A percentile compares a stretch with the other conserved stretches of the same genome.
Conservation (phyloP, 2,113 vertebrate genomes). For the Clarias batrachus region DNA sequence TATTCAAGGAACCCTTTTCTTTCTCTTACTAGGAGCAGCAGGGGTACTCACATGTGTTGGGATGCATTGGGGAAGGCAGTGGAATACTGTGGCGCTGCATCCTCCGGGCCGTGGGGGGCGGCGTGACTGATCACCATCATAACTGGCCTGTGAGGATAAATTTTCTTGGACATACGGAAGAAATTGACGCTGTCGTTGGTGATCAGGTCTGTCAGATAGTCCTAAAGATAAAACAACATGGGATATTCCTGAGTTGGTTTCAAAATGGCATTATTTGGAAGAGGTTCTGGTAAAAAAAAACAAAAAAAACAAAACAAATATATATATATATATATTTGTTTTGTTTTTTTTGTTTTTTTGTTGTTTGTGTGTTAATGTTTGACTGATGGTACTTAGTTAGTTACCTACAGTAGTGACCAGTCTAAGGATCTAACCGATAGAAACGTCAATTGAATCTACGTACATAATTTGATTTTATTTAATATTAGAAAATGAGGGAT, state of each 20-base stretch:
- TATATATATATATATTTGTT: not conserved
- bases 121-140: conserved; percentile 95
- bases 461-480: too few species aligned
- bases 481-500: too few species aligned
- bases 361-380: too few species aligned
- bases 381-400: too few species aligned
- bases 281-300: too few species aligned
- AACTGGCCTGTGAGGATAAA: conserved; percentile 90
- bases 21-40: not conserved
- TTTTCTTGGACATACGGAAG: conserved; percentile 90
- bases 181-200: conserved; percentile 91
- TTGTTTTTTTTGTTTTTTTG: too few species aligned
- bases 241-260: not conserved
- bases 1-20: not conserved
- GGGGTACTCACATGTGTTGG: conserved; percentile 89
- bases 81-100: conserved; percentile 91
- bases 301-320: too few species aligned
- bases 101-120: conserved; percentile 90
- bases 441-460: too few species aligned
- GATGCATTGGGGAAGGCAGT: conserved; percentile 90
- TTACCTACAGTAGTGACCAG: too few species aligned
- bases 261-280: not conserved
- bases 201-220: conserved; percentile 95
- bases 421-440: too few species aligned
- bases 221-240: conserved; percentile 67